Evolutionary conservation across 2,888 invertebrate species (phyloP), one percentile per base, ranked within the genome.

Genomic region (Allolobophora icterica): DNA sequence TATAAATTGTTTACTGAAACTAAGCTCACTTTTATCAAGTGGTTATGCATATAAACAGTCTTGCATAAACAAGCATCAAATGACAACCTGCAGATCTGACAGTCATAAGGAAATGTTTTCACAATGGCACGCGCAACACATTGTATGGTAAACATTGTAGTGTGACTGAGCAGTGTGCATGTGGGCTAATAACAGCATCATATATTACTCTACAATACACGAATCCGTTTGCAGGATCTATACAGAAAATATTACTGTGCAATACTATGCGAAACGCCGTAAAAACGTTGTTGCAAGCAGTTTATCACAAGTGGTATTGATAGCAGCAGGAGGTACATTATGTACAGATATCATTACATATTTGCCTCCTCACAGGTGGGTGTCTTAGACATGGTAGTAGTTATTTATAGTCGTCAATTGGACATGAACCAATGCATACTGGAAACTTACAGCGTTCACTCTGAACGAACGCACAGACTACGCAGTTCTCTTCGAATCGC

Each of bases 381-480:
- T 71, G 13, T n/a, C n/a, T 71, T 71, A n/a, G 71, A 71, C 71
- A 11, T 71, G 71, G 71, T 71, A 71, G 71, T 71, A 71, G 71
- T 71, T 71, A 71, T 71, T 71, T 71, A 71, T 71, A 71, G 71
- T 71, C 30, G 71, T 71, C 71, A 71, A 71, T 71, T 71, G 71
- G 71, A 71, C 71, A n/a, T 58, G 58, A 58, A 58, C 58, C 17
- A 58, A 19, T 52, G 52, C 52, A 52, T 52, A 52, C 71, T 71
- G 71, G 71, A 71, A 71, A 71, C 71, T 71, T 71, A 30, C 71
- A 71, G 71, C 71, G 0, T n/a, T 71, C 71, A 71, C 8, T n/a
- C 71, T n/a, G 30, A 71, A 71, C n/a, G 71, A n/a, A 8, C 11
- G 71, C 3, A n/a, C 71, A 3, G 71, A 71, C 71, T 71, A 71